Conservation (phyloP, 2,113 vertebrate genomes). For the Anolis sagrei region DNA sequence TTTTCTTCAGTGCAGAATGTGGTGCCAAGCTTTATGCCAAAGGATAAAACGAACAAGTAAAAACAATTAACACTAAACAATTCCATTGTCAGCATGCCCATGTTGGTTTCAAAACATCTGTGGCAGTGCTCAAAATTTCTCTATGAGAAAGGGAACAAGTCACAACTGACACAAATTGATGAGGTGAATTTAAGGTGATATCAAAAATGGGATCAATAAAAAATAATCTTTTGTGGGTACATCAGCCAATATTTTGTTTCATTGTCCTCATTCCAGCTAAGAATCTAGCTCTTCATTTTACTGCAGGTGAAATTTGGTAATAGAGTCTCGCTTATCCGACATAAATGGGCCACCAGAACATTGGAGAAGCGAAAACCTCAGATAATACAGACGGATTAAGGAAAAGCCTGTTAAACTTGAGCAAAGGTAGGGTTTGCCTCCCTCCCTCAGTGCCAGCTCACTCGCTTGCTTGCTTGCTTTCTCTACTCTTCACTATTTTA, state of each 20-base stretch:
- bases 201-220: not conserved
- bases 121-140: not conserved
- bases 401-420: too few species aligned
- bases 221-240: not conserved
- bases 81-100: not conserved
- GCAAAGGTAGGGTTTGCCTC: too few species aligned
- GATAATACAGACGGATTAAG: too few species aligned
- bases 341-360: too few species aligned
- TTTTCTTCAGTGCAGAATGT: conserved; percentile 63
- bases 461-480: too few species aligned
- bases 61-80: conserved; percentile 60
- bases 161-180: conserved; percentile 38
- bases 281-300: not conserved
- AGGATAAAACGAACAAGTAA: conserved; percentile 62
- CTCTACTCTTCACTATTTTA: too few species aligned
- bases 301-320: not conserved
- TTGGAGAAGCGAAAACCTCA: too few species aligned
- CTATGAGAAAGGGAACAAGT: conserved; percentile 42
- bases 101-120: not conserved
- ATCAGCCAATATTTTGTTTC: not conserved
- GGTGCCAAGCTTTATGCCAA: conserved; percentile 51
- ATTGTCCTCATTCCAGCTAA: not conserved
- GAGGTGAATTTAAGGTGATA: conserved; percentile 19
- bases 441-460: too few species aligned
- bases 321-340: too few species aligned